Evolutionary conservation across 2,888 invertebrate species (phyloP).

Genomic region (Vesta saturnalis): DNA sequence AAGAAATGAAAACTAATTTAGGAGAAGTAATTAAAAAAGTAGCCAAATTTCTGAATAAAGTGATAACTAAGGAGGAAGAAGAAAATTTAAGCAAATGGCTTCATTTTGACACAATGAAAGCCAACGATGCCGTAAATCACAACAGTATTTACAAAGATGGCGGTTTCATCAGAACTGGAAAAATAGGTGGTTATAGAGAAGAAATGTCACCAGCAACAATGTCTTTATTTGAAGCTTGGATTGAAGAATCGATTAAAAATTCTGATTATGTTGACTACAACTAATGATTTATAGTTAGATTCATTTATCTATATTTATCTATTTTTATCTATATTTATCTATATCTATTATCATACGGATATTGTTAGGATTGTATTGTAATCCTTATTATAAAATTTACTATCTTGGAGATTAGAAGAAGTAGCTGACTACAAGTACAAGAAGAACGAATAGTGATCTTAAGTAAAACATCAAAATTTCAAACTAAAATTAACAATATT

Average conservation of each 20-base stretch:
- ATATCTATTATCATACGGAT: too few relatives aligned
- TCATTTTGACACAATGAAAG: slow-evolving; percentile 64
- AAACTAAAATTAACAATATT: too few relatives aligned
- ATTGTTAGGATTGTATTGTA: too few relatives aligned
- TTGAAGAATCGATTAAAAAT: neutral
- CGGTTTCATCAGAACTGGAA: neutral
- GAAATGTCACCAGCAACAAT: neutral
- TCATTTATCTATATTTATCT: too few relatives aligned
- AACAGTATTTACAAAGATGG: neutral
- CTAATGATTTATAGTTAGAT: too few relatives aligned
- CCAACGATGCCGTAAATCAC: slow-evolving; percentile 61
- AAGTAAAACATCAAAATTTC: too few relatives aligned
- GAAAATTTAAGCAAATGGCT: slow-evolving; percentile 60
- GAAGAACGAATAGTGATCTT: too few relatives aligned
- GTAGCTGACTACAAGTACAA: too few relatives aligned
- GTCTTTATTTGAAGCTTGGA: neutral
- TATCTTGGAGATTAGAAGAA: too few relatives aligned
- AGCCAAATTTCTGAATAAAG: slow-evolving; percentile 58
- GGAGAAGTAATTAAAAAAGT: slow-evolving; percentile 58
- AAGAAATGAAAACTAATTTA: slow-evolving; percentile 59
- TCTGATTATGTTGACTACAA: neutral
- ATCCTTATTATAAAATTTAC: too few relatives aligned
- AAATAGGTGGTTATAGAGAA: neutral
- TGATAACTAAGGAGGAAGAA: slow-evolving; percentile 56
- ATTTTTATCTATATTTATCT: too few relatives aligned